phyloP scores from a whole-genome alignment of 1,140 invertebrate genomes.

The Luehdorfia chinensis region DNA sequence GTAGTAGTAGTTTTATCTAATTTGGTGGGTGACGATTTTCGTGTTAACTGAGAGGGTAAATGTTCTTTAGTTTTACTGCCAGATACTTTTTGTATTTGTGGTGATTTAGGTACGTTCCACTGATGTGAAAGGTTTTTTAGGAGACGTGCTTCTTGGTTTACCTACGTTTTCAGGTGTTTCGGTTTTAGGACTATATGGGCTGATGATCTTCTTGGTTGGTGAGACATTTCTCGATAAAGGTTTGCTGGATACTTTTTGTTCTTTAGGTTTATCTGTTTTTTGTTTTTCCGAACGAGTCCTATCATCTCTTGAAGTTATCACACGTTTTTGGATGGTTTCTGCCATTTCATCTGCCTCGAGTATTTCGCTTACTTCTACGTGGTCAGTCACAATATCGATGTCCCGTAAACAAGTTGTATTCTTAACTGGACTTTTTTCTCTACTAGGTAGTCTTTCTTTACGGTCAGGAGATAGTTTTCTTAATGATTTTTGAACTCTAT shows the following conservation, averaged over 20 bases:
- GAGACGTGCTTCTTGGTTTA: conserved; percentile 55
- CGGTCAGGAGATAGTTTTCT: conserved; percentile 54
- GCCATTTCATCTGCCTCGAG: conserved; percentile 16
- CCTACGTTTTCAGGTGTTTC: conserved; percentile 30
- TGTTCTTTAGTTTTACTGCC: conserved; percentile 46
- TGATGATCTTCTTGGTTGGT: conserved; percentile 46
- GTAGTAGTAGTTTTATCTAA: conserved; percentile 41
- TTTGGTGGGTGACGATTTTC: conserved; percentile 50
- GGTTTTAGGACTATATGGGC: conserved; percentile 28
- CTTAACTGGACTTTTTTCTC: conserved; percentile 37
- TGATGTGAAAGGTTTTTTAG: conserved; percentile 46
- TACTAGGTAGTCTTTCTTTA: conserved; percentile 36
- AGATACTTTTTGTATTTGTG: conserved; percentile 44
- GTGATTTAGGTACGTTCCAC: conserved; percentile 53
- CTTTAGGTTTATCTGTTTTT: conserved; percentile 34
- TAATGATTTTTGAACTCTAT: conserved; percentile 53
- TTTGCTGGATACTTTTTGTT: conserved; percentile 42
- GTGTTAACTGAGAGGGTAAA: conserved; percentile 30
- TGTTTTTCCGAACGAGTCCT: conserved; percentile 20
- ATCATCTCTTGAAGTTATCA: conserved; percentile 20
- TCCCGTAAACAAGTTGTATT: conserved; percentile 19
- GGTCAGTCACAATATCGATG: conserved; percentile 26
- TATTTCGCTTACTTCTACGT: conserved; percentile 23
- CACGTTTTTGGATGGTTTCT: conserved; percentile 24
- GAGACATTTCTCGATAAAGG: conserved; percentile 51